Evolutionary conservation across 2,888 invertebrate species (phyloP), one percentile per base, ranked within the genome.

Genomic region (Aplocera efformata): DNA sequence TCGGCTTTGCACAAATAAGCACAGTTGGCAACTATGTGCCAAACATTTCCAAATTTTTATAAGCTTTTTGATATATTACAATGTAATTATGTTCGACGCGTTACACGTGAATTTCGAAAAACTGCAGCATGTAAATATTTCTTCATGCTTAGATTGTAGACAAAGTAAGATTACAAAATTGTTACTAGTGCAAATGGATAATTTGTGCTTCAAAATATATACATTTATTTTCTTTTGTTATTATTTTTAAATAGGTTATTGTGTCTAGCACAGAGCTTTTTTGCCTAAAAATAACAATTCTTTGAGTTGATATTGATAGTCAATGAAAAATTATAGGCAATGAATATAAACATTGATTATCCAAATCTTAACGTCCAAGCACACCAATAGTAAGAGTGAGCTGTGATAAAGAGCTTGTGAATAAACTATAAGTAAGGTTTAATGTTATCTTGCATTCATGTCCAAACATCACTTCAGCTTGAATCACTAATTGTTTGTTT

Each of bases 401-500:
- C 84, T 84, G 86, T 86, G 85, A 85, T 86, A 85, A 82, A 83
- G 79, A 68, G 79, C 76, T 77, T 84, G 79, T 84, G 80, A 77
- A 77, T 78, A 73, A 67, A 73, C 72, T 63, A 61, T 58, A 21
- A 7, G 30, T 40, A 36, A 59, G 52, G 48, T 53, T 50, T 49
- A 53, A 48, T 17, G 13, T 17, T 3, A 17, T 57, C 53, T 43
- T 56, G 56, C 47, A 56, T 50, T 50, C 59, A 53, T 48, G 50
- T 60, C 57, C 50, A 50, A 50, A 38, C 21, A 45, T 53, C 36
- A 30, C 53, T 51, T 48, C 32, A 39, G 40, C 53, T 45, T 27
- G 29, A 52, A 46, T 47, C 50, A 53, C 48, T 22, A 10, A 31
- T 31, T 11, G 10, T 2, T 11, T 10, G n/a, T 17, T 21, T 20